Evolutionary conservation across 1,140 invertebrate species (phyloP), one percentile per base, ranked within the genome.

Genomic region (Sitophilus oryzae): DNA sequence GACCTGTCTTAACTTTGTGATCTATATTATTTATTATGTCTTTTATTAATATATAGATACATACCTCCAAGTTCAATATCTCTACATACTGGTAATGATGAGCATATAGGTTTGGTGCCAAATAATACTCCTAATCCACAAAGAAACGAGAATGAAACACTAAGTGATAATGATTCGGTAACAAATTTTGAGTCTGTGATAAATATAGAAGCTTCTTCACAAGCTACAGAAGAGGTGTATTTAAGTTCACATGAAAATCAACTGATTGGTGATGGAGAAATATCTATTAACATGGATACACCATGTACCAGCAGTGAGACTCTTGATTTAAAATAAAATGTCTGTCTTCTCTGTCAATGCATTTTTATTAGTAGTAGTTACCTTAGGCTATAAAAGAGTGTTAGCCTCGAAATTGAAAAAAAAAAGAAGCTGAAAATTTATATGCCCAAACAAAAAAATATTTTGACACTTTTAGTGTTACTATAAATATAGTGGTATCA

Each of bases 1-100:
- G n/a, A n/a, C n/a, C n/a, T n/a, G n/a, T n/a, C n/a, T n/a, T n/a
- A n/a, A n/a, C n/a, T n/a, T n/a, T n/a, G n/a, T n/a, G n/a, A n/a
- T n/a, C n/a, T n/a, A n/a, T n/a, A n/a, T n/a, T n/a, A n/a, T n/a
- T n/a, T n/a, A n/a, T n/a, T n/a, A n/a, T n/a, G n/a, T n/a, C n/a
- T n/a, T n/a, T n/a, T n/a, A n/a, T 10, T 15, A 21, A 14, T 51
- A 40, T 40, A 8, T 20, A 56, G 62, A 44, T 64, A 66, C 53
- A 65, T 66, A 25, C 58, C 65, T n/a, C 58, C 63, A 9, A 62
- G 52, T 47, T 51, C 47, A 3, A 49, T 53, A n/a, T 52, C 49
- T 20, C 23, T 59, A 10, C 42, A 52, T 30, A 23, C 14, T 18
- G 23, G 48, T 47, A 25, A 14, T 16, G 37, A 16, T 21, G 43